Evolutionary conservation across 2,113 vertebrate genomes (phyloP).

Genomic region (Siniperca chuatsi): DNA sequence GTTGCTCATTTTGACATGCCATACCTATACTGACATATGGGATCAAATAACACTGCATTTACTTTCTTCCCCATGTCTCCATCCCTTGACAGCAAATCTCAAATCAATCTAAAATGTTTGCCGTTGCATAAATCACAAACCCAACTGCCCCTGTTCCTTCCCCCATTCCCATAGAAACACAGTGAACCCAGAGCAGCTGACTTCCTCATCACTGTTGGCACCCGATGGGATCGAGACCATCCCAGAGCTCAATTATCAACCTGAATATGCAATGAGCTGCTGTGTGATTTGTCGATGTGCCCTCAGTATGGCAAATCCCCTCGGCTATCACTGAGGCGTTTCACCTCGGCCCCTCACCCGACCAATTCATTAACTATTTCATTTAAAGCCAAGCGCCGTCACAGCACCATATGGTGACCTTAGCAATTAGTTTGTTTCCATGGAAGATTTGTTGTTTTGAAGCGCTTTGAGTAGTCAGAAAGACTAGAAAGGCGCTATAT

Average conservation of each 20-base stretch:
- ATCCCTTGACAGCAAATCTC: constrained; percentile 44
- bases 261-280: constrained; percentile 70
- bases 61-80: constrained; percentile 33
- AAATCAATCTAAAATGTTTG: constrained; percentile 67
- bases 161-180: constrained; percentile 33
- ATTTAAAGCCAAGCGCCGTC: constrained; percentile 70
- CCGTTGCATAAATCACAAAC: constrained; percentile 62
- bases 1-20: constrained; percentile 48
- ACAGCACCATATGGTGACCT: constrained; percentile 51
- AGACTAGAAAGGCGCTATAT: too few species aligned
- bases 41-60: constrained; percentile 60
- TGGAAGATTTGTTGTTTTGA: constrained; percentile 7
- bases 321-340: constrained; percentile 31
- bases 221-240: constrained; percentile 58
- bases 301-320: constrained; percentile 45
- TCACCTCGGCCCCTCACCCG: constrained; percentile 43
- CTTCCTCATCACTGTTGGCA: constrained; percentile 40
- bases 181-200: constrained; percentile 29
- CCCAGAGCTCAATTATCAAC: constrained; percentile 58
- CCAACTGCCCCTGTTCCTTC: background rate
- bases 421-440: constrained; percentile 7
- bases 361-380: constrained; percentile 68
- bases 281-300: constrained; percentile 38
- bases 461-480: too few species aligned
- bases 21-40: constrained; percentile 28